These are phyloP conservation scores for Acanthococcus lagerstroemiae DNA, from an alignment of 2,888 invertebrate species.

Conservation along the genomic window DNA sequence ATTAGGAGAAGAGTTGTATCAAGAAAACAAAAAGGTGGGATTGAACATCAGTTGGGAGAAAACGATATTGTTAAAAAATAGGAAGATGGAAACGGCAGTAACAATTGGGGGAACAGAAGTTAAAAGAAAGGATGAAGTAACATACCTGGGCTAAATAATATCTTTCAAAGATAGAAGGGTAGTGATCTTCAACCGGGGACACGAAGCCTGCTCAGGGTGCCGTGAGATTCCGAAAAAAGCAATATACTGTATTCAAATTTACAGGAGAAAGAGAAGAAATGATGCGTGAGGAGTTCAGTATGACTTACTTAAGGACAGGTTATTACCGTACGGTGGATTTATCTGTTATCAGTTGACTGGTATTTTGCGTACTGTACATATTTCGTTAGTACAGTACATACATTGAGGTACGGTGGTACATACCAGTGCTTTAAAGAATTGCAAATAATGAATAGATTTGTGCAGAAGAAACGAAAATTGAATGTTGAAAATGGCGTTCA, in stretches of 20 bases:
- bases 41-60: too few species aligned
- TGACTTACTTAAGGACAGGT: not conserved
- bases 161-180: too few species aligned
- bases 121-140: too few species aligned
- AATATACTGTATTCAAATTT: not conserved
- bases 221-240: not conserved
- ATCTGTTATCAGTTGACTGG: not conserved
- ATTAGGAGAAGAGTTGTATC: too few species aligned
- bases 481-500: not conserved
- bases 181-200: too few species aligned
- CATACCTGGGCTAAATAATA: too few species aligned
- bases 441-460: not conserved
- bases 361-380: not conserved
- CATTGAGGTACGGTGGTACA: not conserved
- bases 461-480: not conserved
- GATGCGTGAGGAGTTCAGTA: not conserved
- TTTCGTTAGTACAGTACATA: not conserved
- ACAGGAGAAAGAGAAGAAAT: not conserved
- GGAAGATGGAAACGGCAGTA: too few species aligned
- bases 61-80: too few species aligned
- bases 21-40: too few species aligned
- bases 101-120: too few species aligned
- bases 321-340: not conserved
- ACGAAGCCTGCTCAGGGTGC: too few species aligned
- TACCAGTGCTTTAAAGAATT: not conserved